Percentiles rank a stretch among this genome's conserved stretches.
Evolutionary conservation across 1,140 invertebrate species (phyloP).

Genomic region (Zaprionus taronus): DNA sequence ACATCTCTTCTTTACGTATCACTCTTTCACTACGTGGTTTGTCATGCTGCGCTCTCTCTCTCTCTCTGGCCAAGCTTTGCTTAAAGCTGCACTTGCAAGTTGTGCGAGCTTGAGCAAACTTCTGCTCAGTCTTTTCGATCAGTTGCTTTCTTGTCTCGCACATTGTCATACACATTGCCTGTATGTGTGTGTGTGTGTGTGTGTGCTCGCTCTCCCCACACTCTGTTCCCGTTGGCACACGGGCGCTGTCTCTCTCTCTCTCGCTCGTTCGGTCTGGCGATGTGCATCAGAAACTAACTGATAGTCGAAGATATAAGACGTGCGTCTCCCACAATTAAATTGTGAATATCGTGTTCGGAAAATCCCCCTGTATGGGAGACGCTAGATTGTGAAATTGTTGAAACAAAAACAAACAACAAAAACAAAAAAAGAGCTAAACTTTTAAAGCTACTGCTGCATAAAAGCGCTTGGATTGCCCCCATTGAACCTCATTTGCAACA

Average conservation of each 20-base stretch:
- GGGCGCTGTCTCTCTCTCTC: constrained; percentile 9
- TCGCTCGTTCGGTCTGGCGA: neutral
- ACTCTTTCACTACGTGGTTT: neutral
- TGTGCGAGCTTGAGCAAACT: constrained; percentile 37
- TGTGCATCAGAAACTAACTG: constrained; percentile 41
- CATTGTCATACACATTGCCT: constrained; percentile 44
- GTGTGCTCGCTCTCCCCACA: constrained; percentile 1
- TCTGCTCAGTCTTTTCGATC: constrained; percentile 48
- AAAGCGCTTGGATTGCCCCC: constrained; percentile 53
- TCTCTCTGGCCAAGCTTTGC: constrained; percentile 45
- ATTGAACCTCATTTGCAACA: constrained; percentile 59
- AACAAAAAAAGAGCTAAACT: neutral
- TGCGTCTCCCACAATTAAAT: constrained; percentile 45
- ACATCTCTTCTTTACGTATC: neutral
- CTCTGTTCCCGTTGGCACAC: constrained; percentile 4
- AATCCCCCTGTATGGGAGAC: constrained; percentile 52
- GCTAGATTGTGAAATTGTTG: constrained; percentile 37
- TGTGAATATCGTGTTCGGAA: constrained; percentile 44
- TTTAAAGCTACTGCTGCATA: constrained; percentile 38
- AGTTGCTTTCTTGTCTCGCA: constrained; percentile 62
- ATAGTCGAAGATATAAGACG: constrained; percentile 45
- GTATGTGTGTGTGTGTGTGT: neutral
- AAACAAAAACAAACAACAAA: neutral
- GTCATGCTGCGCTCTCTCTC: constrained; percentile 8
- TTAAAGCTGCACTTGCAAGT: constrained; percentile 71